Base-by-base conservation (phyloP, 2,888 invertebrate genomes). In the Synergus gifuensis region DNA sequence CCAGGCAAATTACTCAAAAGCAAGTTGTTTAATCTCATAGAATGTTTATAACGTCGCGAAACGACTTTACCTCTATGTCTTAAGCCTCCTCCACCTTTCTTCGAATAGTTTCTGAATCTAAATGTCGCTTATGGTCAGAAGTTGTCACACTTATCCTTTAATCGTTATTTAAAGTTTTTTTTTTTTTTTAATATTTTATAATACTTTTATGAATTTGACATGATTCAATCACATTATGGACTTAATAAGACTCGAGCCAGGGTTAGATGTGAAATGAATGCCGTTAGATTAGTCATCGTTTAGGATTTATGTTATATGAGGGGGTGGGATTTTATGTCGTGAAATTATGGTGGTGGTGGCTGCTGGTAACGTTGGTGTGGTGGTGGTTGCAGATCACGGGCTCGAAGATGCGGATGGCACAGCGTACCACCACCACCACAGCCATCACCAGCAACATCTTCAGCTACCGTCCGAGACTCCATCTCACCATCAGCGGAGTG, bases 351-450 rank as follows among this genome's bases (percentile, higher is more conserved):
- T 86, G 90, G 89, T 90, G 90, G 90, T 91, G 91, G 91, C 90
- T 90, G 91, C 90, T 89, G 90, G 92, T 92, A 91, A 91, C 91
- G 88, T 89, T 91, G 91, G 90, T 91, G 90, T 91, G 91, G 91
- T 92, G 91, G 92, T 92, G 92, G 91, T 92, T 92, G 90, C 92
- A 92, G 92, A 92, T 92, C 91, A 90, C 88, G 91, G 89, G 87
- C 89, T 90, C 87, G 89, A 89, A 88, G 90, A 90, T 84, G 88
- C 87, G 85, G 91, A 90, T 85, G 90, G 88, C 87, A 88, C 89
- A 87, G 88, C 89, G 89, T 89, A 91, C 90, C 91, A 91, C 91
- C 91, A 91, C 89, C 91, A 90, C 91, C 90, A 91, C 90, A 89
- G 88, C 89, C 88, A 89, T 86, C 89, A 90, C 87, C 90, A 89